Percentiles rank a stretch among this genome's conserved stretches.
These are phyloP conservation scores for Callospermophilus lateralis DNA, from an alignment of 2,113 vertebrate genomes.

Conservation along the genomic window DNA sequence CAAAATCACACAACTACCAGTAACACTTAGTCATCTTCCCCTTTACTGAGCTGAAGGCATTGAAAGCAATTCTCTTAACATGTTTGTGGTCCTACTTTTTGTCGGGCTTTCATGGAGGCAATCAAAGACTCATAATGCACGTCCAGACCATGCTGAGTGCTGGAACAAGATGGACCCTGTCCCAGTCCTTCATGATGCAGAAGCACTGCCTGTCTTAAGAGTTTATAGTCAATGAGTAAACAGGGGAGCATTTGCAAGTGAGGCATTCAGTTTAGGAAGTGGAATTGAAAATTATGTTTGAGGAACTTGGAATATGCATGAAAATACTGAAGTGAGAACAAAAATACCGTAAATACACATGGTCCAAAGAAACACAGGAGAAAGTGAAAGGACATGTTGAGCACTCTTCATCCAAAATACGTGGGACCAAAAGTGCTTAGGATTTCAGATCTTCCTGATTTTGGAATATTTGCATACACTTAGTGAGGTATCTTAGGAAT, in stretches of 20 bases:
- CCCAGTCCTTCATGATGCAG: not conserved
- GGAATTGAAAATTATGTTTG: slow-evolving; percentile 41
- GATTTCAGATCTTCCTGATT: not conserved
- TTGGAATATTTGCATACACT: not conserved
- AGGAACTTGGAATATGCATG: not conserved
- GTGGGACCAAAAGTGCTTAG: not conserved
- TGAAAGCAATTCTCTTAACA: slow-evolving; percentile 6
- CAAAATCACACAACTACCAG: not conserved
- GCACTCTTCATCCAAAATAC: not conserved
- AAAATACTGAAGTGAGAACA: slow-evolving; percentile 11
- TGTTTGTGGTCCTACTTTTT: not conserved
- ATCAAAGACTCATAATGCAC: not conserved
- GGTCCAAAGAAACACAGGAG: not conserved
- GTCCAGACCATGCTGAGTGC: not conserved
- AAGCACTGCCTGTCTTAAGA: not conserved
- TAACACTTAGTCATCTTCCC: not conserved
- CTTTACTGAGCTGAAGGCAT: slow-evolving; percentile 13
- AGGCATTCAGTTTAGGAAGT: not conserved
- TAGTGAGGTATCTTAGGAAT: not conserved
- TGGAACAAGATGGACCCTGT: not conserved
- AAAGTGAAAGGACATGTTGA: not conserved
- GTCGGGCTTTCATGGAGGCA: not conserved
- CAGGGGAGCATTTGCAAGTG: not conserved
- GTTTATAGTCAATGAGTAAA: not conserved
- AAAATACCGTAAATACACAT: not conserved